Evolutionary conservation across 1,140 invertebrate species (phyloP), one percentile per base, ranked within the genome.

Genomic region (Zaprionus tsacasi): DNA sequence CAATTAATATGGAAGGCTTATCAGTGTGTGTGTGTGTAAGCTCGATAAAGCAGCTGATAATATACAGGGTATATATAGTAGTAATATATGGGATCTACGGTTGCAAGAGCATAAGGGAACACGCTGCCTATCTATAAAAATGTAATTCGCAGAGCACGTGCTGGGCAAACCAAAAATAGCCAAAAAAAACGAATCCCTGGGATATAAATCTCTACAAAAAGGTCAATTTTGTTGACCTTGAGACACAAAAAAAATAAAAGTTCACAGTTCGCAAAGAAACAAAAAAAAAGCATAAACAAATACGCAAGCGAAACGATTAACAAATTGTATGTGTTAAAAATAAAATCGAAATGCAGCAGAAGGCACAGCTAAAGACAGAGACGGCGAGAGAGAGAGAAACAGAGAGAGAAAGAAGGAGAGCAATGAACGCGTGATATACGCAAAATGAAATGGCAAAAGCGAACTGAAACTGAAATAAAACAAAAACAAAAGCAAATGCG

Each of bases 341-440:
- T 87, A 85, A 86, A 81, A 79, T 79, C 55, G 68, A 81, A 89
- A 78, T 89, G 83, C 83, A 83, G 63, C 68, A 54, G 27, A 55
- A 56, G 55, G 52, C 50, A 68, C 48, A 48, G 55, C 36, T 17
- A 48, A n/a, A 4, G 43, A 59, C 35, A 12, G 36, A 52, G 55
- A 58, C 10, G 6, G 38, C 15, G 15, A 73, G 40, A 64, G 43
- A 6, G 40, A 71, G 67, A 82, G 55, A 72, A 52, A 66, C 55
- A 57, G 33, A 45, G 38, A 57, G 66, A 81, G 79, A 30, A 3
- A 30, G 27, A 30, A 66, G 70, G 79, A 82, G 85, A 85, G 83
- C 83, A 88, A 81, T 89, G 85, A 88, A 89, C 83, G 83, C 83
- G 89, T 89, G 83, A 88, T 83, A 73, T 83, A 83, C 74, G 85